phyloP scores from a whole-genome alignment of 2,888 invertebrate species.

The Tineola bisselliella region DNA sequence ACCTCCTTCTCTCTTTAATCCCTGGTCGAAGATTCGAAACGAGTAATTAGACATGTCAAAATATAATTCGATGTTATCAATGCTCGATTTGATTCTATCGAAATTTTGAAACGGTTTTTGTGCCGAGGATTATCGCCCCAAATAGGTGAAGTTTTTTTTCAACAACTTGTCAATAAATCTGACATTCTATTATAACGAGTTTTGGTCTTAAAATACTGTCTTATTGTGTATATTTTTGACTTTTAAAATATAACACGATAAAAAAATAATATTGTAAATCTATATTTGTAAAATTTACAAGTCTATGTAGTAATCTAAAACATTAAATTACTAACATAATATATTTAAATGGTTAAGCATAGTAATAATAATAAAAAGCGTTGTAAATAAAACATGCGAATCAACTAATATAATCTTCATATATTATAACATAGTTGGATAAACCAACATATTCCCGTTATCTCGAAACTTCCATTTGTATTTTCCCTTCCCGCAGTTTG shows the following conservation, averaged over 20 bases:
- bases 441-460: background rate
- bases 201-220: too few species aligned
- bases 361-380: too few species aligned
- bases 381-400: background rate
- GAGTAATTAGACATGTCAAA: conserved; percentile 57
- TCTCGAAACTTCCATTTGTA: background rate
- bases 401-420: background rate
- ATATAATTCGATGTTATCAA: conserved; percentile 36
- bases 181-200: background rate
- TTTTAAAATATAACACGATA: too few species aligned
- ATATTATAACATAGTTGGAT: background rate
- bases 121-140: background rate
- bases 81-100: conserved; percentile 35
- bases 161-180: background rate
- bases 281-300: too few species aligned
- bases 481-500: conserved; percentile 25
- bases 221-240: too few species aligned
- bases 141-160: background rate
- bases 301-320: too few species aligned
- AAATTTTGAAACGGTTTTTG: conserved; percentile 8
- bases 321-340: too few species aligned
- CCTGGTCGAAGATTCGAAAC: conserved; percentile 19
- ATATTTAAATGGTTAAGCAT: too few species aligned
- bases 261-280: too few species aligned
- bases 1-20: conserved; percentile 42